These are phyloP conservation scores for Clupea harengus DNA, from an alignment of 2,113 vertebrate genomes.

Conservation along the genomic window DNA sequence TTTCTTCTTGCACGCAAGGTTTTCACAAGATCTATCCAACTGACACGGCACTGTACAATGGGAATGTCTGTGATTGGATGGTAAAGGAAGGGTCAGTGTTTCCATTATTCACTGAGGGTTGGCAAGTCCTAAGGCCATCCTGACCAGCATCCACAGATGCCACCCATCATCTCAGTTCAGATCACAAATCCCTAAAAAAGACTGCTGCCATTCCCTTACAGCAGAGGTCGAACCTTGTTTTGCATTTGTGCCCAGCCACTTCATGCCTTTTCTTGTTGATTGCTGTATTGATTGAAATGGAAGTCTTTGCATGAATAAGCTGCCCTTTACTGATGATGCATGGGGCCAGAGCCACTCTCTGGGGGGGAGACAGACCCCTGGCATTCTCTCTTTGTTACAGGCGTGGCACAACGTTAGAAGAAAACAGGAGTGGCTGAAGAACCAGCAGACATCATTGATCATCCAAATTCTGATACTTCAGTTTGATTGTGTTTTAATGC, in stretches of 20 bases:
- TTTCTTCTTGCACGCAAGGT: not conserved
- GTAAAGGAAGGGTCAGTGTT: not conserved
- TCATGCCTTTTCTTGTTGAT: not conserved
- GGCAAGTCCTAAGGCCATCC: not conserved
- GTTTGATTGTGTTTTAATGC: not conserved
- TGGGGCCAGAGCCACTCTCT: conserved; percentile 14
- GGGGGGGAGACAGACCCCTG: not conserved
- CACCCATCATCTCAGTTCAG: not conserved
- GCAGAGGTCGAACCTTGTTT: not conserved
- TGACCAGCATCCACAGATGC: not conserved
- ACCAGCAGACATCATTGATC: not conserved
- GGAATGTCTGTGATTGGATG: not conserved
- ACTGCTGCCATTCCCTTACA: not conserved
- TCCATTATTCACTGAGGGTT: not conserved
- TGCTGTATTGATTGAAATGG: conserved; percentile 33
- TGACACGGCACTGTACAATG: not conserved
- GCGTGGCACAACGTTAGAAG: not conserved
- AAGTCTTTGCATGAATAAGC: not conserved
- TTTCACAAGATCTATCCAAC: not conserved
- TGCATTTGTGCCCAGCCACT: not conserved
- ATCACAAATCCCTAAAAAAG: not conserved
- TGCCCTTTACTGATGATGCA: not conserved
- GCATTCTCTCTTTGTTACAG: not conserved
- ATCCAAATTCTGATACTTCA: not conserved
- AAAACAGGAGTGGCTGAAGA: not conserved